A percentile compares a stretch with the other conserved stretches of the same genome.
phyloP scores from a whole-genome alignment of 2,113 vertebrate species.

The Alethe diademata region DNA sequence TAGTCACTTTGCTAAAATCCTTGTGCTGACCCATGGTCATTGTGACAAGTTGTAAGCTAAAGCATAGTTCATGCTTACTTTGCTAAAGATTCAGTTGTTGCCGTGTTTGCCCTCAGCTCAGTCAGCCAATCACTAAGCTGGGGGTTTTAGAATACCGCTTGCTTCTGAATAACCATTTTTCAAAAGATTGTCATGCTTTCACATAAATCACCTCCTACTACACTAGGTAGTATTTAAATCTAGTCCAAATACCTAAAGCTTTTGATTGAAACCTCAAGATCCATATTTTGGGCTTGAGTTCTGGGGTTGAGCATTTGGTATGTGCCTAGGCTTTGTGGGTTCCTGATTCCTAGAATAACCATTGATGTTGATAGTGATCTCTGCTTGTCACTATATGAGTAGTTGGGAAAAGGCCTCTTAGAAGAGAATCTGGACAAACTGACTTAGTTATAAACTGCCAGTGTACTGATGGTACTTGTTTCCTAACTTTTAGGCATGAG shows the following conservation, averaged over 20 bases:
- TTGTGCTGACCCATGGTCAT: background rate
- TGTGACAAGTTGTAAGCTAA: background rate
- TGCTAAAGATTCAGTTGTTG: background rate
- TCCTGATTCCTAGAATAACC: background rate
- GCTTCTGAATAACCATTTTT: background rate
- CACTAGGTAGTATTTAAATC: background rate
- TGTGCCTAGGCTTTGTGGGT: background rate
- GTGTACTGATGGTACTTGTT: background rate
- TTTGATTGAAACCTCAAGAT: background rate
- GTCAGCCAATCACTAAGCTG: background rate
- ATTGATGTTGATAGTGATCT: background rate
- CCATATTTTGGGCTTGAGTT: background rate
- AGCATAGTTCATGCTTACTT: background rate
- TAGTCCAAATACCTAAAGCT: background rate
- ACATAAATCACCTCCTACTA: background rate
- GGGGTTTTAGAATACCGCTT: background rate
- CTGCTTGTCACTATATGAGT: background rate
- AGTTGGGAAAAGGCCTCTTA: background rate
- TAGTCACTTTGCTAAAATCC: background rate
- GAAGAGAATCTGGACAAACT: background rate
- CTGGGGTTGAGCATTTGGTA: background rate
- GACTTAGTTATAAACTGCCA: background rate
- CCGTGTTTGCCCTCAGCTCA: background rate
- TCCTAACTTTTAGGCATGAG: background rate
- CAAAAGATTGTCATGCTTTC: background rate